Evolutionary conservation across 2,888 invertebrate genomes (phyloP), one percentile per base, ranked within the genome.

Genomic region (Zeuzera pyrina): DNA sequence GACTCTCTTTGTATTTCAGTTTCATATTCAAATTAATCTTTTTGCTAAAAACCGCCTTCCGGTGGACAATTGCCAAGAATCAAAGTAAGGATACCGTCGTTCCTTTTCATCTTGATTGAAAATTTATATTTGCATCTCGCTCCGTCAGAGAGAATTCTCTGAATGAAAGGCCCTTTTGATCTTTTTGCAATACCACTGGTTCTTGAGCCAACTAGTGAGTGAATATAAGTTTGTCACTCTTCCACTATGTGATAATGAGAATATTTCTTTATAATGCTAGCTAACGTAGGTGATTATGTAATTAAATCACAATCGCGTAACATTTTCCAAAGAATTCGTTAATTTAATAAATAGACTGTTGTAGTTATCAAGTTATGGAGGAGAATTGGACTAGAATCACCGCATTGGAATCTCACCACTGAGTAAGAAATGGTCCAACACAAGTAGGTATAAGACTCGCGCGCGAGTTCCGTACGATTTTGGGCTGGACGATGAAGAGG

Each of bases 11-110:
- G 78, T 74, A 74, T 71, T 74, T 73, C 63, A 67, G 72, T 64
- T 65, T 58, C 63, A 61, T 52, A 62, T 66, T 64, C 59, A 50
- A 53, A 57, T 47, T 63, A 47, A 54, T 72, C 76, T 68, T 77
- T 65, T 81, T 79, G 68, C 68, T 66, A 60, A 66, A 76, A 67
- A 59, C 64, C 65, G 65, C 61, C 66, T 78, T 81, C 81, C 81
- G 69, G 81, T 81, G 81, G 81, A 78, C 77, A 71, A 74, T 72
- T 81, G 81, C 81, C 81, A 81, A 81, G 79, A 72, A 58, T 61
- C 54, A 59, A 65, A 57, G 52, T 63, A 62, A 71, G 65, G 65
- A 61, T 52, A 57, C 63, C 39, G 15, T 29, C 47, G 35, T 15
- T 70, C 69, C 39, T 43, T 45, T 19, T 67, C 54, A 8, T 34